Evolutionary conservation across 1,140 invertebrate species (phyloP).

Genomic region (Triops longicaudatus): DNA sequence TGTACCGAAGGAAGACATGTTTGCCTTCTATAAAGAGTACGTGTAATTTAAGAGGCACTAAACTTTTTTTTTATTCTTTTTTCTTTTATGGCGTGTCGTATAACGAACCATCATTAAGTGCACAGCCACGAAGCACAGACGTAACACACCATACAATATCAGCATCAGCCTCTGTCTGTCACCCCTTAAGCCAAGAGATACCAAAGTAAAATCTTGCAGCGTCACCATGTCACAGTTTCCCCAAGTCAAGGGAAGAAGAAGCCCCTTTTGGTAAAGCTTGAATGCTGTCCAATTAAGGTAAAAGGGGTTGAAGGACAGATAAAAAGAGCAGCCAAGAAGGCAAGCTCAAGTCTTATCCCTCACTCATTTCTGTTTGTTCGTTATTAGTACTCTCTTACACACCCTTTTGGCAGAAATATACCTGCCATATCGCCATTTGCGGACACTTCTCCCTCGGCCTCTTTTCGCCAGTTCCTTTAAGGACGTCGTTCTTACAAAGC

Average conservation of each 20-base stretch:
- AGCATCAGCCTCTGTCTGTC: neutral
- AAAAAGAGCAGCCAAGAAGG: neutral
- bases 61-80: neutral
- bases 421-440: neutral
- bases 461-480: neutral
- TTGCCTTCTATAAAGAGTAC: conserved; percentile 4
- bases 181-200: neutral
- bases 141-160: neutral
- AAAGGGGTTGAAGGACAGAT: neutral
- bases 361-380: neutral
- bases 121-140: neutral
- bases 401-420: neutral
- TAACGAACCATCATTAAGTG: conserved; percentile 7
- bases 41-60: conserved; percentile 12
- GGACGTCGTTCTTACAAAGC: no score
- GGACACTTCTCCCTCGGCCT: neutral
- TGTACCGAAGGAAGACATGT: neutral
- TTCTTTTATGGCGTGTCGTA: neutral
- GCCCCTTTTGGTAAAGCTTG: neutral
- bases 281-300: conserved; percentile 12
- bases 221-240: neutral
- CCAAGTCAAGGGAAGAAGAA: neutral
- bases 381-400: neutral
- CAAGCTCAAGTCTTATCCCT: neutral
- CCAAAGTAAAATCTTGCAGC: neutral